Evolutionary conservation across 2,113 vertebrate species (phyloP).

Genomic region (Xenus cinereus): DNA sequence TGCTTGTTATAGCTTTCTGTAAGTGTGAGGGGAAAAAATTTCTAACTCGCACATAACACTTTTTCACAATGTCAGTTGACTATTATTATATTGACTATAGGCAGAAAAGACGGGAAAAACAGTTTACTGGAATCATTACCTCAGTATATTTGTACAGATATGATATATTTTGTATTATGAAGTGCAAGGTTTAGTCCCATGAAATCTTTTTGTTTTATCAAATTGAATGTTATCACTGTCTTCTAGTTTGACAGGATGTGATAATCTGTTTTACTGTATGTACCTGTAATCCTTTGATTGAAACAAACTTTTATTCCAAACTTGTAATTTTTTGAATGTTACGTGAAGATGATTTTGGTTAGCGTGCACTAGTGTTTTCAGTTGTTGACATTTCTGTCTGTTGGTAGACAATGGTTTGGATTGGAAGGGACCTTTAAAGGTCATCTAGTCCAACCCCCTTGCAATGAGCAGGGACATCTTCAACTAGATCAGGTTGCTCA

Average conservation of each 20-base stretch:
- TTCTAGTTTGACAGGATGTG: background rate
- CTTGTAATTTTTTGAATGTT: background rate
- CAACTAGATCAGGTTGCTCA: background rate
- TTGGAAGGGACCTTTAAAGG: background rate
- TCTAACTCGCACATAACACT: background rate
- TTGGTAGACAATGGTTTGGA: background rate
- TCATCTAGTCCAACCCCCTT: background rate
- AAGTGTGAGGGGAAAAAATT: background rate
- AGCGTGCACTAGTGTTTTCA: background rate
- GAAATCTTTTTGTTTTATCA: conserved; percentile 4
- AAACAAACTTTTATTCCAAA: conserved; percentile 16
- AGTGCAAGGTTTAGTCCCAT: background rate
- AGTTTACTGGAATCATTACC: background rate
- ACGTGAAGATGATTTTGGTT: background rate
- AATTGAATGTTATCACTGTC: conserved; percentile 14
- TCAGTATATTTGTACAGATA: background rate
- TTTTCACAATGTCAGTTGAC: background rate
- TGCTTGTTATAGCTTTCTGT: background rate
- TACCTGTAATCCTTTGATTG: conserved; percentile 15
- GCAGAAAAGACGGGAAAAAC: background rate
- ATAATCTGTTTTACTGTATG: background rate
- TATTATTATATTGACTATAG: background rate
- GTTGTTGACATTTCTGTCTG: background rate
- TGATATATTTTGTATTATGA: background rate
- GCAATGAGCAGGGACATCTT: background rate